Base-by-base conservation (phyloP, 2,113 vertebrate genomes). In the Etheostoma cragini region DNA sequence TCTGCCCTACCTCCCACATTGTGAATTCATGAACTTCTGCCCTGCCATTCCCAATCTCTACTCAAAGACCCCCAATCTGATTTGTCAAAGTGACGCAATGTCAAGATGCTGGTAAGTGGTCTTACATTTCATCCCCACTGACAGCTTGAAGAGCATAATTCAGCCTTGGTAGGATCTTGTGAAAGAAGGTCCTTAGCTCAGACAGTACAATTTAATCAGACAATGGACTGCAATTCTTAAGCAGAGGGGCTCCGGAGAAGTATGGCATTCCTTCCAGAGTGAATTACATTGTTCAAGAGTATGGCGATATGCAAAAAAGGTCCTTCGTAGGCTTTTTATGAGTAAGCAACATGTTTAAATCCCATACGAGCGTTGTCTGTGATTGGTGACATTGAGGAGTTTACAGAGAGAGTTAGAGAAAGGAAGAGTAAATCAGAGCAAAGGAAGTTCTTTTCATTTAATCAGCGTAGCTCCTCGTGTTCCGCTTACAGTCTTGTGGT, bases 41-140 rank as follows among this genome's bases (percentile, higher is more conserved):
- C 47, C 87, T 80, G 90, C 81, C 89, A 62, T 87, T 85, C 72
- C 87, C 81, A 85, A 85, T 93, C 86, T 81, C 35, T 66, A 30
- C 84, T 90, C 84, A 78, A 81, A 52, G 19, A 83, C 78, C 81
- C 8, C 33, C 54, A n/a, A 61, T 78, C 74, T 76, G 86, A 89
- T 88, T 83, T 80, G 84, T 87, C 88, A 87, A 83, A 87, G 87
- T 84, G 81, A 91, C 56, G 54, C 88, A 85, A 88, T 84, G 89
- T 93, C 88, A 91, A 90, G 89, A 85, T 72, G 80, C 45, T 17
- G 70, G 52, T 69, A 82, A 89, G 85, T 53, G 45, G 38, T 80
- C 49, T 87, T 67, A 70, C 12, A 21, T 90, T 91, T 90, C 83
- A 91, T 86, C 78, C 71, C 17, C 52, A 26, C 85, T 89, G 88